These are phyloP conservation scores for Scleropages formosus DNA, from an alignment of 2,797 vertebrate genomes.

Conservation along the genomic window DNA sequence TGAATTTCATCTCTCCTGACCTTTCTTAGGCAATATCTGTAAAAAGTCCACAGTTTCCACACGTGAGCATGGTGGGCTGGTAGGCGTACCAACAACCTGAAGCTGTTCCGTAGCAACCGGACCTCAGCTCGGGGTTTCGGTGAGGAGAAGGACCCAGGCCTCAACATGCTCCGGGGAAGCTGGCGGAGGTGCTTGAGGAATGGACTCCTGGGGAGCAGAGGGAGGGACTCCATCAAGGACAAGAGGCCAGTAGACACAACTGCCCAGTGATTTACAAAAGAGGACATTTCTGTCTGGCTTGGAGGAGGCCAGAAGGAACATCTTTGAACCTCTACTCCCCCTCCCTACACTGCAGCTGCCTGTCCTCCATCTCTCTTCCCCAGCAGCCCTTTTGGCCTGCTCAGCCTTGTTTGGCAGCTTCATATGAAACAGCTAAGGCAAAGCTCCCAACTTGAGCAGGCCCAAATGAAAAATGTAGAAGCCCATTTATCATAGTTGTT, in stretches of 20 bases:
- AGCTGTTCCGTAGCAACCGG: too few species aligned
- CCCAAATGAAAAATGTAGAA: slow-evolving; percentile 22
- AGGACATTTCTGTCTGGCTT: not conserved
- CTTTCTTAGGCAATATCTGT: too few species aligned
- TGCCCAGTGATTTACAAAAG: not conserved
- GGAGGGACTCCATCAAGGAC: slow-evolving; percentile 9
- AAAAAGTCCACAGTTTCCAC: too few species aligned
- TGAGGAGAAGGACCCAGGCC: too few species aligned
- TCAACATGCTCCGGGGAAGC: too few species aligned
- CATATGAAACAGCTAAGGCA: slow-evolving; percentile 3
- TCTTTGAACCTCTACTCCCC: not conserved
- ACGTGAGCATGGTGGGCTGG: too few species aligned
- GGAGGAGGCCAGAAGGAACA: not conserved
- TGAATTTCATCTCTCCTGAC: too few species aligned
- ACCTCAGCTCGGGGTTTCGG: too few species aligned
- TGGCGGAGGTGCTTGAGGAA: too few species aligned
- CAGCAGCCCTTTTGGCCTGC: not conserved
- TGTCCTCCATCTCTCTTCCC: not conserved
- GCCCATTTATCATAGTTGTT: slow-evolving; percentile 28
- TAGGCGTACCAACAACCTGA: too few species aligned
- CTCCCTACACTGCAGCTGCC: not conserved
- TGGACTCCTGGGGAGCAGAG: too few species aligned
- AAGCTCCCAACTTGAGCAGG: not conserved
- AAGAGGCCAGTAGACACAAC: not conserved
- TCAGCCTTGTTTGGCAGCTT: not conserved